Evolutionary conservation across 23 tunicate genomes (phyloP).

Genomic region (Ascidia mentula): DNA sequence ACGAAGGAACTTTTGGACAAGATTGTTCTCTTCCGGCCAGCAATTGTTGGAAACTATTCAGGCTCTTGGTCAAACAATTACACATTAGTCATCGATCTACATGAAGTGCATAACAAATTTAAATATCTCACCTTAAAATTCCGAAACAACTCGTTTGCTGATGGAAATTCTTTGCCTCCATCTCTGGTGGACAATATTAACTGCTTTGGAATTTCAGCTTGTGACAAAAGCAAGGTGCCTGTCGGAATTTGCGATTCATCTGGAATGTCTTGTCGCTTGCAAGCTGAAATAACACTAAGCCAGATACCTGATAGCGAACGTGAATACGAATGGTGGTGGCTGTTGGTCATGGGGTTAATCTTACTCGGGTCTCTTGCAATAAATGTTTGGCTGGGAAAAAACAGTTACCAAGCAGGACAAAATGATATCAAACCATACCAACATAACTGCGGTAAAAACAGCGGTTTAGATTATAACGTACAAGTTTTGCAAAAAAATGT

Average conservation of each 20-base stretch:
- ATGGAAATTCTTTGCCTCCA: neutral
- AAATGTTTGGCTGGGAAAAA: neutral
- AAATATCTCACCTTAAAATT: neutral
- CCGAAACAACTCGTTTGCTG: neutral
- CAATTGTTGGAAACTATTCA: neutral
- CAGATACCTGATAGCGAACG: neutral
- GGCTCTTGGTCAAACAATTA: conserved; percentile 22
- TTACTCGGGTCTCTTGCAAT: neutral
- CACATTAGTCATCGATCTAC: conserved; percentile 9
- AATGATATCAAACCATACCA: neutral
- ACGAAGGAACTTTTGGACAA: conserved; percentile 10
- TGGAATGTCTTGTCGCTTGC: conserved; percentile 25
- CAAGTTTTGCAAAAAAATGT: neutral
- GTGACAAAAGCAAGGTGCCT: conserved; percentile 14
- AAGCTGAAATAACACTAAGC: conserved; percentile 9
- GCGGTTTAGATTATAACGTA: neutral
- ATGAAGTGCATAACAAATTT: neutral
- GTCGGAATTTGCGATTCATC: conserved; percentile 33
- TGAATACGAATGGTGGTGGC: neutral
- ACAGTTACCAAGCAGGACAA: neutral
- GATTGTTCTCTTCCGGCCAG: conserved; percentile 6
- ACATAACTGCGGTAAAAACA: neutral
- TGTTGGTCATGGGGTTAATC: neutral
- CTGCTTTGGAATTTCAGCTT: conserved; percentile 33
- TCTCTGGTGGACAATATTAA: neutral